Evolutionary conservation across 2,797 vertebrate genomes (phyloP), one percentile per base, ranked within the genome.

Genomic region (Echeneis naucrates): DNA sequence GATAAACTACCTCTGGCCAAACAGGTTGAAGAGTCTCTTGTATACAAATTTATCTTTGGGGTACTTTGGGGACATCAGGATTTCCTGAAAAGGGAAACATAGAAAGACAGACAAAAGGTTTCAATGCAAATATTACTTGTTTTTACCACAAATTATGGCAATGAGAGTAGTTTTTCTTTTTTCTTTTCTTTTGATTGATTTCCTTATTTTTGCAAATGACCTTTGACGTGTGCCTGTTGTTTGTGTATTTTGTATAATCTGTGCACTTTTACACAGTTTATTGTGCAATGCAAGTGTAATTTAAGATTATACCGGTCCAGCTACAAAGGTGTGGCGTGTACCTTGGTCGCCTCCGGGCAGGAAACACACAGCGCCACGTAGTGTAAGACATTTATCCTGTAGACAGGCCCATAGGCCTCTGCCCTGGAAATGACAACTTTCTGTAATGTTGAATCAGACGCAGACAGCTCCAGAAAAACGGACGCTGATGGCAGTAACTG

Each of bases 61-160:
- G 79, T 97, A 96, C 78, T 97, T 94, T 48, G 96, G 64, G 9
- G 95, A 97, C 96, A 96, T 97, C 91, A 99, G 79, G 83, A 96
- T 87, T 79, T 96, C 95, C 97, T 98, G 84, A 69, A 50, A 58
- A 26, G 30, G 0, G 1, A 3, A 58, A 50, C 5, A 61, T 8
- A 16, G 3, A 51, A 16, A 53, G 16, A 37, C n/a, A 47, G 30
- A 30, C 30, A n/a, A 33, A 13, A 8, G 24, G 8, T 30, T 30
- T 37, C 21, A 47, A 13, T 30, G 17, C 3, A 44, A 47, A 21
- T 3, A 21, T 53, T 10, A 23, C 21, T 4, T 24, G 7, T 8
- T 48, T 45, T 37, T 7, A 37, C 8, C 26, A 47, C 24, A 53
- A 40, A 16, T n/a, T n/a, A n/a, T n/a, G n/a, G n/a, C n/a, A n/a